Evolutionary conservation across 2,797 vertebrate genomes (phyloP), one percentile per base, ranked within the genome.

Genomic region (Pelobates cultripes): DNA sequence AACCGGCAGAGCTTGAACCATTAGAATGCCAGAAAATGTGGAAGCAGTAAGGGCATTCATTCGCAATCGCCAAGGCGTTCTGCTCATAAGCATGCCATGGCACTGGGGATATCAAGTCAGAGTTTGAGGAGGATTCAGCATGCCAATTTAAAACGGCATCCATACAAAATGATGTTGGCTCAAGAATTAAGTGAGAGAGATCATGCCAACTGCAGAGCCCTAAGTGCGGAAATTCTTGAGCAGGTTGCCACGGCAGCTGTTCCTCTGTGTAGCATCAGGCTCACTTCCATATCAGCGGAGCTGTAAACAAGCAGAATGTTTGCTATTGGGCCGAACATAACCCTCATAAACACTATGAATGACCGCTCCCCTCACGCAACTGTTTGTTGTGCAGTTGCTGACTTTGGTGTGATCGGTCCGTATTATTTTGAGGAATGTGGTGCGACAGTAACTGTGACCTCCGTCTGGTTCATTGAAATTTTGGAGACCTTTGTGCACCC

Each of bases 401-500:
- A 47, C 45, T 47, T 47, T 47, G 45, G 4, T 4, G 45, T 47
- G 45, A 47, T 47, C 45, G 45, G 45, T 9, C 45, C 9, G 45
- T 47, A 47, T 47, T 47, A 4, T 47, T 4, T 47, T 47, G 4
- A 47, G 45, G 45, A 47, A 47, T 4, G 45, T 47, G 45, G 45
- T 47, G 45, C 45, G 9, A 47, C 45, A 66, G 63, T 66, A 66
- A 66, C 63, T 67, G n/a, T n/a, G 44, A 47, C 45, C 9, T 47
- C 45, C n/a, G 47, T 15, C 40, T 14, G 43, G 45, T 73, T 4
- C 45, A 14, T 73, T 73, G 28, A 73, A 55, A 73, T 73, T 44
- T 73, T 53, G 44, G 71, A 73, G 71, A 73, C 71, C 71, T 73
- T 73, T 60, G 12, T 73, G 45, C 71, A n/a, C 45, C 71, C 71